Evolutionary conservation across 2,797 vertebrate genomes (phyloP), one percentile per base, ranked within the genome.

Genomic region (Pterois miles): DNA sequence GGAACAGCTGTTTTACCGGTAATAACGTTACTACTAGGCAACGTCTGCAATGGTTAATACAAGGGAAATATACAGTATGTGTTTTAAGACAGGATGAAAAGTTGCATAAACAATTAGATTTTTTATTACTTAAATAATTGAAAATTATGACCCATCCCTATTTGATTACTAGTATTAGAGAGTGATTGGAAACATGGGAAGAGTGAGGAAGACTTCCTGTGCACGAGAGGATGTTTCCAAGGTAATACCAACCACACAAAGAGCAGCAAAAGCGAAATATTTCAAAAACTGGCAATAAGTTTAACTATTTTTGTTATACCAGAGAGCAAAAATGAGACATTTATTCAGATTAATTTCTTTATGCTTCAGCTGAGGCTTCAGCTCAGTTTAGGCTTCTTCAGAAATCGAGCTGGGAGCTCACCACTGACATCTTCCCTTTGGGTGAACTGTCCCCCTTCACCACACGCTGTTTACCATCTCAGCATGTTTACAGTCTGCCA

Each of bases 401-500:
- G 29, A 65, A 53, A 72, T 33, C 0, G 11, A 40, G 67, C 76
- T 52, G 56, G 31, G 56, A 58, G 63, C 54, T 66, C 67, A 64
- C 10, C 40, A 11, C 65, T 71, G 69, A 79, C 73, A 81, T 58
- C 34, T 25, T 40, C 62, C 76, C 76, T 66, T 60, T 18, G 73
- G 70, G 54, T 58, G 68, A 78, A 83, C 40, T 73, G 71, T 83
- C 76, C 62, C 65, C 74, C 82, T 70, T 75, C 71, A 50, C 74
- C 52, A 3, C 48, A 43, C 22, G 22, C 69, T 77, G 77, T 86
- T 89, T 76, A 76, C 85, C 86, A 40, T 78, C 76, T 36, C 68
- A 50, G 13, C 79, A 54, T 86, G 86, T 87, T 89, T 86, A 78
- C 83, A 67, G 57, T 46, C 80, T 78, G 80, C 62, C 84, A 86